Base-by-base conservation (phyloP, 2,888 invertebrate genomes). In the Magallana nippona region DNA sequence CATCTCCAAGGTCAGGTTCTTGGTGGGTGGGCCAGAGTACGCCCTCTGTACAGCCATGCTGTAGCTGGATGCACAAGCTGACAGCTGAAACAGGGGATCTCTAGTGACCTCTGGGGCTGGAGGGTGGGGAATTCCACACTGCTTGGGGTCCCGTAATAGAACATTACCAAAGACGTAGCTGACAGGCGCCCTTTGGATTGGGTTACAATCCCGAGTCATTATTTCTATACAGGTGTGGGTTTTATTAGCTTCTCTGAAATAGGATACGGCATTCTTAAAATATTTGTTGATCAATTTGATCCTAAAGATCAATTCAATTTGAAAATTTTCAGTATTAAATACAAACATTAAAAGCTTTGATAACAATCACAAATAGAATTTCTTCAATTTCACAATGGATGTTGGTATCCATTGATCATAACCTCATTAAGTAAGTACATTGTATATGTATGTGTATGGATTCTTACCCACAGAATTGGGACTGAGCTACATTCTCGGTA, bases 381-480 rank as follows among this genome's bases (percentile, higher is more conserved):
- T 44, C 44, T 44, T 44, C 44, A 44, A 44, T 44, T 44, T 44
- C 44, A 44, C 44, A 44, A 8, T 44, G 44, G 44, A 44, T 44
- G 44, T 44, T 8, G 44, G 44, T 44, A 44, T 44, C 44, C 8
- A 44, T 3, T 44, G 44, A 44, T 44, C 44, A 44, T 44, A 44
- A 44, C 44, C 5, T 44, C 44, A 44, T 3, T 44, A 8, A 44
- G 44, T 5, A 44, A 44, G 44, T 44, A 44, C 5, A 44, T 44
- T 44, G 44, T 44, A 8, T 44, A 77, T 22, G 17, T 17, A 11
- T 1, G 1, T 15, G 60, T 27, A 22, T 15, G 32, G 8, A 13
- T 27, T 27, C 71, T 55, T 79, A 83, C 83, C 71, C 22, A 71
- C 83, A 83, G 79, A 83, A 77, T 15, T 83, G 56, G 2, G 80